phyloP scores from a whole-genome alignment of 37 sponge, comb jelly and placozoan genomes.

The Ianthella basta region DNA sequence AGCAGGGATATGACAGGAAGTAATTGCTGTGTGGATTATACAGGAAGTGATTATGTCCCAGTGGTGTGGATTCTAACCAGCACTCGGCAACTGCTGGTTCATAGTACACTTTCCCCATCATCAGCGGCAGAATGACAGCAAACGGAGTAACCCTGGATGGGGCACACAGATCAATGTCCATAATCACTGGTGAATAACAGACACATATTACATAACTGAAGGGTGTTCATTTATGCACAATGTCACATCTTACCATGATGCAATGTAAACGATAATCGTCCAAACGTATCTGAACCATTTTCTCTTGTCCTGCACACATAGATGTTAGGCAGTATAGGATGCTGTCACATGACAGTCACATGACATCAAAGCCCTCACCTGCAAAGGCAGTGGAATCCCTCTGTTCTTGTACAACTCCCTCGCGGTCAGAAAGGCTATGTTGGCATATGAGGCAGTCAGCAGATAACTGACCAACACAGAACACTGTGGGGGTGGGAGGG shows the following conservation, averaged over 20 bases:
- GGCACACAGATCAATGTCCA: background rate
- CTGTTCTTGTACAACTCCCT: constrained; percentile 62
- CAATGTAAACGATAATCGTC: constrained; percentile 53
- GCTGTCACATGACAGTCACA: background rate
- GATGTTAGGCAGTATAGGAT: background rate
- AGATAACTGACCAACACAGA: constrained; percentile 56
- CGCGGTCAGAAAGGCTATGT: constrained; percentile 54
- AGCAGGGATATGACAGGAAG: no score
- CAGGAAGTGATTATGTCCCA: no score
- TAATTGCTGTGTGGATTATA: no score
- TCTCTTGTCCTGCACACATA: constrained; percentile 32
- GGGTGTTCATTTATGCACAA: no score
- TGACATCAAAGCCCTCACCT: constrained; percentile 12
- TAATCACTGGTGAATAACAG: no score
- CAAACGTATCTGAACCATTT: constrained; percentile 50
- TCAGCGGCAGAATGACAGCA: no score
- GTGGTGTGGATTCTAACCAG: constrained; percentile 15
- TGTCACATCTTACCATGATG: constrained; percentile 51
- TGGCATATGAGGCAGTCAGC: constrained; percentile 68
- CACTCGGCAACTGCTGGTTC: no score
- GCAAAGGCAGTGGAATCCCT: constrained; percentile 35
- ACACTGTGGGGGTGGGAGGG: constrained; percentile 29
- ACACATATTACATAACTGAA: no score
- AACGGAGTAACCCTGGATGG: background rate
- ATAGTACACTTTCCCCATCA: background rate